Evolutionary conservation across 53 echinoderm and acorn worm species (phyloP), one percentile per base, ranked within the genome.

Genomic region (Echinarachnius parma): DNA sequence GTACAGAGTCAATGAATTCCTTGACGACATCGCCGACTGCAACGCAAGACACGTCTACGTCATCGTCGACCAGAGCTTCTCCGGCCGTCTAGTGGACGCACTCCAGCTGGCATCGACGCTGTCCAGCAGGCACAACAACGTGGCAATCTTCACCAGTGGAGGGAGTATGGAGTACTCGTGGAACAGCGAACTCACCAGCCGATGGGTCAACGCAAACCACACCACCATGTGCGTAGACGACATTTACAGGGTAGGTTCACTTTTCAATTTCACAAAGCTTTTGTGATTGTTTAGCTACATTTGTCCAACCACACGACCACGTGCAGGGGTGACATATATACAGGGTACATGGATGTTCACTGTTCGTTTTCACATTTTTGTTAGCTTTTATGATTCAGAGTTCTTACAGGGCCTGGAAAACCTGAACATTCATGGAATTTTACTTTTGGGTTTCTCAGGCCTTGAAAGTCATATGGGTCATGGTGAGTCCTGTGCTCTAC

Each of bases 51-150:
- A 81, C 21, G 81, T 96, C 19, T 91, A 91, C 52, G 66, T 96
- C 44, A 84, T 96, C 2, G 87, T 87, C 0, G 96, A 96, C 67
- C 96, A 96, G 67, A 96, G 96, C 66, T 96, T 80, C 67, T 96
- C 96, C 3, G 96, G 96, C 11, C 30, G 87, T 5, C 61, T 96
- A 20, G 87, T 84, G 0, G 76, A 75, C 5, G 80, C 80, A 9
- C 52, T 84, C 1, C 60, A 69, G 27, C 24, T 56, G 5, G 61
- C 75, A 21, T 53, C 82, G 13, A 34, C 75, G 11, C 50, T 72
- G 13, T 77, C 64, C 18, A 47, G 71, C 15, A 66, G 32, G 10
- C 69, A 64, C 45, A 74, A 76, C 24, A 92, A 88, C 30, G 83
- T 91, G 13, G 86, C 78, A 3, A 66, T 95, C 23, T 95, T 91